Evolutionary conservation across 37 sponge, comb jelly and placozoan genomes (phyloP), one percentile per base, ranked within the genome.

Genomic region (Haliclona indistincta): DNA sequence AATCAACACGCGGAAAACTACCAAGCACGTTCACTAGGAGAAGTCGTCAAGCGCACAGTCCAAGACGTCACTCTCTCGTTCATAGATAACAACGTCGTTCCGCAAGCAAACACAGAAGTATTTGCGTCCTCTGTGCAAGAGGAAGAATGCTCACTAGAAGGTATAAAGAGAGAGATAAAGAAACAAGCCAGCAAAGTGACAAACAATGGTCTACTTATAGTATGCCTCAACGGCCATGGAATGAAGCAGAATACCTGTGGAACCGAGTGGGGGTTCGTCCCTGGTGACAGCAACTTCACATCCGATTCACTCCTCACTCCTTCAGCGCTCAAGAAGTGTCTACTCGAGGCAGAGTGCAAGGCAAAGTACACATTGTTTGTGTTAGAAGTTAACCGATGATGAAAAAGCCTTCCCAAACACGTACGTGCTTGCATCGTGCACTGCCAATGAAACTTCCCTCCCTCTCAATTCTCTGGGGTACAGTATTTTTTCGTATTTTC

Each of bases 151-250:
- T 81, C 63, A 0, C 41, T 60, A 17, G 47, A 75, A 11, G 91
- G 86, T 0, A 77, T 90, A 43, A 70, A 73, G 32, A 56, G 38
- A 34, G 32, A 40, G 13, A 70, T 90, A 36, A 77, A 69, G 28
- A 55, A 81, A 28, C 22, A 44, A 13, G 87, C 87, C 2, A 49
- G 58, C 17, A 73, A 63, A 51, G 92, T 82, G 13, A 79, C 83
- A 7, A 38, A 64, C 2, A 49, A 61, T 19, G 87, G 87, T 37
- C 40, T 86, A 11, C 74, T 86, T 45, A 51, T 91, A 3, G 77
- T 86, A 56, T 70, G 71, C 56, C 82, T 82, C 53, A 78, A 74
- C 17, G 92, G 87, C 19, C 92, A 91, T 43, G 92, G 91, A 4
- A 79, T 82, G 28, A 60, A n/a, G n/a, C n/a, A n/a, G n/a, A 60